Evolutionary conservation across 2,888 invertebrate species (phyloP).

Genomic region (Andrena hattorfiana): DNA sequence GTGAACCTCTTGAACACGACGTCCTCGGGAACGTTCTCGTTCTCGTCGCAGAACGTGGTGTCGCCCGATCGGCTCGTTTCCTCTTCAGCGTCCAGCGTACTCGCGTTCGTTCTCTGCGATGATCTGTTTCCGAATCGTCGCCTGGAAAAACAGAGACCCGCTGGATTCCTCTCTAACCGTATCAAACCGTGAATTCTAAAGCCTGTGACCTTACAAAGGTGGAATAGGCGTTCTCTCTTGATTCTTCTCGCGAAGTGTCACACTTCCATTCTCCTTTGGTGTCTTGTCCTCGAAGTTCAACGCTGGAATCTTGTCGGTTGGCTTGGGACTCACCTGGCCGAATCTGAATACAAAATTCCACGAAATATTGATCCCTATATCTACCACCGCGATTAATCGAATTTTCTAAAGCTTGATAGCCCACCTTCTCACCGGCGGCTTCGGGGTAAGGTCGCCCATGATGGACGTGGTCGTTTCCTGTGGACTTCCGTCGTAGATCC

Average conservation of each 20-base stretch:
- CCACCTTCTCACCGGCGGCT: conserved; percentile 80
- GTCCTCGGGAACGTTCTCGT: conserved; percentile 79
- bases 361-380: neutral
- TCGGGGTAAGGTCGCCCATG: conserved; percentile 79
- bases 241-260: conserved; percentile 62
- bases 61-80: conserved; percentile 65
- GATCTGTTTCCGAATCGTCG: conserved; percentile 77
- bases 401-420: neutral
- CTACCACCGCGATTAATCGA: neutral
- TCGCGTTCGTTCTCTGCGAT: conserved; percentile 74
- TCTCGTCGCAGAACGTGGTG: conserved; percentile 76
- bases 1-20: conserved; percentile 79
- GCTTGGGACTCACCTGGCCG: conserved; percentile 80
- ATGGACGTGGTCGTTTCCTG: conserved; percentile 79
- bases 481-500: conserved; percentile 76
- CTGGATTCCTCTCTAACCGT: neutral
- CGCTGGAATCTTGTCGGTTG: conserved; percentile 77
- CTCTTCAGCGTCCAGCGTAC: conserved; percentile 60
- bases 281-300: conserved; percentile 73
- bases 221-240: conserved; percentile 77
- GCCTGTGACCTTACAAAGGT: conserved; percentile 65
- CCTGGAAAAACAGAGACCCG: conserved; percentile 56
- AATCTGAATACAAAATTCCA: conserved; percentile 70
- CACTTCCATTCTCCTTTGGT: conserved; percentile 62
- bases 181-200: neutral